Percentiles rank a stretch among this genome's conserved stretches.
These are phyloP conservation scores for Orthosia gracilis DNA, from an alignment of 2,888 invertebrate species.

Conservation along the genomic window DNA sequence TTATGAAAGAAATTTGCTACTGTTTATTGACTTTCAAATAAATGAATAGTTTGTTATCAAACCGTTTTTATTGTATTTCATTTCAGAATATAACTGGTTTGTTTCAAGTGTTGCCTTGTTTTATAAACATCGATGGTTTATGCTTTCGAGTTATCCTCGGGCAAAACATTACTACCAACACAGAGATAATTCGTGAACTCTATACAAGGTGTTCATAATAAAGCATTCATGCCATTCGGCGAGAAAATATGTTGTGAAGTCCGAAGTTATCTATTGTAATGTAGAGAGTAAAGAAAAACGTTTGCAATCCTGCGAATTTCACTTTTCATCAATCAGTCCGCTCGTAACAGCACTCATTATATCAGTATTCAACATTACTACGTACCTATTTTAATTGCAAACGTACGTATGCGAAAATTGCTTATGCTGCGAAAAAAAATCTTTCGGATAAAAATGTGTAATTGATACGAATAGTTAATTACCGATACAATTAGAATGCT, in stretches of 20 bases:
- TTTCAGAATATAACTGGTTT: constrained; percentile 33
- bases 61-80: constrained; percentile 34
- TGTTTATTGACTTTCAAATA: constrained; percentile 47
- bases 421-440: constrained; percentile 37
- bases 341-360: constrained; percentile 66
- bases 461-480: constrained; percentile 62
- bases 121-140: constrained; percentile 57
- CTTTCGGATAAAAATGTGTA: constrained; percentile 59
- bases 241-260: constrained; percentile 57
- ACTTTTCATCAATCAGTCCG: constrained; percentile 72
- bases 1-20: constrained; percentile 23
- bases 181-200: constrained; percentile 58
- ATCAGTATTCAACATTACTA: constrained; percentile 64
- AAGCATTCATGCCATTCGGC: constrained; percentile 50
- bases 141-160: constrained; percentile 56
- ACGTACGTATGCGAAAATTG: constrained; percentile 61
- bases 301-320: constrained; percentile 65
- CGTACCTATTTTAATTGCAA: constrained; percentile 73
- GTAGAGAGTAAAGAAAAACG: constrained; percentile 39
- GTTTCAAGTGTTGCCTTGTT: constrained; percentile 41
- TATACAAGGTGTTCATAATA: constrained; percentile 57
- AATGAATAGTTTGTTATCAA: constrained; percentile 41
- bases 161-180: constrained; percentile 58
- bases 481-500: constrained; percentile 63
- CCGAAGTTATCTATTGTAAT: constrained; percentile 53